These are phyloP conservation scores for Sus scrofa DNA, from an alignment of 2,113 vertebrate species.

Conservation along the genomic window T2T-Sscrofa CM000827.6:101425001-101425500, in stretches of 20 bases:
- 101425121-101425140: neutral
- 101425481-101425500: neutral
- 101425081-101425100: neutral
- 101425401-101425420: neutral
- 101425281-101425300: neutral
- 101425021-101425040: neutral
- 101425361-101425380: neutral
- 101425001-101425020: neutral
- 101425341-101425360: neutral
- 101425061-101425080: neutral
- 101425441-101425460: neutral
- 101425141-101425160: neutral
- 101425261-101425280: neutral
- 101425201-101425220: conserved; percentile 3
- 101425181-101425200: neutral
- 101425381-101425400: neutral
- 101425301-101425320: neutral
- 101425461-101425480: neutral
- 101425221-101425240: neutral
- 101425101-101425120: neutral
- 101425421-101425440: neutral
- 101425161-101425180: neutral
- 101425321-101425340: neutral
- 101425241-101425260: neutral
- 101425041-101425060: neutral